A percentile compares a stretch with the other conserved stretches of the same genome.
Evolutionary conservation across 2,888 invertebrate species (phyloP).

Genomic region (Priocnemis perturbator): DNA sequence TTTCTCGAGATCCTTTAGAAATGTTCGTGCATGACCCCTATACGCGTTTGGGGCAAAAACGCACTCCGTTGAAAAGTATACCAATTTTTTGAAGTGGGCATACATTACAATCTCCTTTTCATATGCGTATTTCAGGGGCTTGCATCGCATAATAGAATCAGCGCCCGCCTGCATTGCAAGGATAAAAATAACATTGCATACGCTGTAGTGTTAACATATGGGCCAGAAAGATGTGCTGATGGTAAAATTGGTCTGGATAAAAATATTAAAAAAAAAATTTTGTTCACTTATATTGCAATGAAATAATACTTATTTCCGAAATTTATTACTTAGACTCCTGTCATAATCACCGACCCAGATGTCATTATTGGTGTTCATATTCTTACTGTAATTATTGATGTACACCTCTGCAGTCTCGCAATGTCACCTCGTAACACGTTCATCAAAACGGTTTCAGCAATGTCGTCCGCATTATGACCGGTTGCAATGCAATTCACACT

Average conservation of each 20-base stretch:
- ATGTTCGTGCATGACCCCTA: slow-evolving; percentile 91
- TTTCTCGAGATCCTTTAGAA: slow-evolving; percentile 96
- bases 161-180: slow-evolving; percentile 80
- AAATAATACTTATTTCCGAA: no score
- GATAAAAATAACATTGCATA: not conserved
- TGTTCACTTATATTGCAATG: no score
- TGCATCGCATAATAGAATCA: slow-evolving; percentile 92
- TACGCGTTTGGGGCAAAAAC: slow-evolving; percentile 99
- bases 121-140: slow-evolving; percentile 97
- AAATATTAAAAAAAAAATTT: no score
- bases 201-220: no score
- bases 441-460: slow-evolving; percentile 99
- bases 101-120: slow-evolving; percentile 99
- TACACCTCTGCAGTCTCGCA: slow-evolving; percentile 93
- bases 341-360: not conserved
- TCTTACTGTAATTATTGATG: slow-evolving; percentile 90
- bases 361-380: not conserved
- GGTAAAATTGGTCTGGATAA: no score
- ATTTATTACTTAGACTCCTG: no score
- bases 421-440: slow-evolving; percentile 98
- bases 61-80: slow-evolving; percentile 99
- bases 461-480: slow-evolving; percentile 97
- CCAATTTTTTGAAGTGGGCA: slow-evolving; percentile 95
- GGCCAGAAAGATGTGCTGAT: no score
- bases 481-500: slow-evolving; percentile 96